These are phyloP conservation scores for Heliconius charithonia DNA, from an alignment of 2,888 invertebrate species.

Conservation along the genomic window DNA sequence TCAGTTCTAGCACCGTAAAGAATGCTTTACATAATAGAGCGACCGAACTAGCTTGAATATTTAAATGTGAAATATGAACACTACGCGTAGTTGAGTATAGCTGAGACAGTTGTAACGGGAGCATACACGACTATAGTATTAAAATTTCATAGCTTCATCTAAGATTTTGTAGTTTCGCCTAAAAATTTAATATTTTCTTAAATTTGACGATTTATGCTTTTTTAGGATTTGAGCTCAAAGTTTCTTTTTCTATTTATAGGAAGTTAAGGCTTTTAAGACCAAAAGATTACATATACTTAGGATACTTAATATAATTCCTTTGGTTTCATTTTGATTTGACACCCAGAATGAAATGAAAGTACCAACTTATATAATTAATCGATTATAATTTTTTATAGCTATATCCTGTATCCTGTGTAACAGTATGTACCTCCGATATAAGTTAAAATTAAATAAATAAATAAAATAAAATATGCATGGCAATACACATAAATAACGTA, in stretches of 20 bases:
- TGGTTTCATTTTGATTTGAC: no score
- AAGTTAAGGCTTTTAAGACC: neutral
- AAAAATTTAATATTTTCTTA: neutral
- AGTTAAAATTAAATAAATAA: no score
- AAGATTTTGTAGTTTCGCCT: neutral
- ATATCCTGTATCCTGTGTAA: no score
- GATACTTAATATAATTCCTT: no score
- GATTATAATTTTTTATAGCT: no score
- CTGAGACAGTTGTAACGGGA: neutral
- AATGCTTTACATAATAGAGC: neutral
- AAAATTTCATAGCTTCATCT: neutral
- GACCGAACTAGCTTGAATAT: neutral
- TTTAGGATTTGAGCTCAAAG: neutral
- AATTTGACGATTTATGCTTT: neutral
- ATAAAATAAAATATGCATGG: no score
- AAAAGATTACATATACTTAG: no score
- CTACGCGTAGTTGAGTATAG: neutral
- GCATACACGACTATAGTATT: neutral
- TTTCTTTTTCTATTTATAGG: neutral
- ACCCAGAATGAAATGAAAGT: no score
- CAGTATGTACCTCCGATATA: no score
- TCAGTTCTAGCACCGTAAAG: neutral
- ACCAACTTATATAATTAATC: no score
- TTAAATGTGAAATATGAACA: slow-evolving; percentile 2
- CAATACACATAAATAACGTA: no score